Base-by-base conservation (phyloP, 1,140 invertebrate species). In the Brachionus asplanchnoidis region DNA sequence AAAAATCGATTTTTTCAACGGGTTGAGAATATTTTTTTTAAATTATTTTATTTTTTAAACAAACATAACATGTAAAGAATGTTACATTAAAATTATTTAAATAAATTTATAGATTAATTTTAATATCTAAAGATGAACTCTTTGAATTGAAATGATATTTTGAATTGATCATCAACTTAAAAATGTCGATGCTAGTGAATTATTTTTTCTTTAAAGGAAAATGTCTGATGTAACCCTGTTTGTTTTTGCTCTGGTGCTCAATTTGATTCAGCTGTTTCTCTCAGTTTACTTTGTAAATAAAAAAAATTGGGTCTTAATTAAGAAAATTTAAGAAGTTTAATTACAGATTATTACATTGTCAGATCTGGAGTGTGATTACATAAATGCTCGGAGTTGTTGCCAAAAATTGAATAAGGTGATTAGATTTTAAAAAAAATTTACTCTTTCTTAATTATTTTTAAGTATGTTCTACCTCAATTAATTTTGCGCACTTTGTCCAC, bases 321-420 rank as follows among this genome's bases (percentile, higher is more conserved):
- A 56, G 23, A 14, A 56, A 23, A 14, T 40, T 23, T 32, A 36
- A 78, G 0, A 78, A 78, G n/a, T 32, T 42, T 36, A 50, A 77
- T 65, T 17, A 12, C 32, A 82, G 79, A 60, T 82, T 6, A 65
- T 82, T 26, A 82, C 79, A n/a, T 28, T 82, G 40, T 82, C 79
- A 1, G 79, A 82, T 82, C 44, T 82, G 23, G 79, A 82, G 36
- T 82, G 79, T 26, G 79, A 82, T 82, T 82, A 82, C 8, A 82
- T 82, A 60, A 82, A 82, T 44, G 79, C 79, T 6, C 23, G 6
- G 20, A 46, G 26, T 26, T 82, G 79, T 46, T 82, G 79, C 8
- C 50, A 65, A 44, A 82, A 82, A 65, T 65, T 82, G 65, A 82
- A 82, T 40, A 82, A 82, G 36, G 79, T 82, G 1, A 80, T 78